Base-by-base conservation (phyloP, 1,140 invertebrate genomes). In the Hyphantria cunea region DNA sequence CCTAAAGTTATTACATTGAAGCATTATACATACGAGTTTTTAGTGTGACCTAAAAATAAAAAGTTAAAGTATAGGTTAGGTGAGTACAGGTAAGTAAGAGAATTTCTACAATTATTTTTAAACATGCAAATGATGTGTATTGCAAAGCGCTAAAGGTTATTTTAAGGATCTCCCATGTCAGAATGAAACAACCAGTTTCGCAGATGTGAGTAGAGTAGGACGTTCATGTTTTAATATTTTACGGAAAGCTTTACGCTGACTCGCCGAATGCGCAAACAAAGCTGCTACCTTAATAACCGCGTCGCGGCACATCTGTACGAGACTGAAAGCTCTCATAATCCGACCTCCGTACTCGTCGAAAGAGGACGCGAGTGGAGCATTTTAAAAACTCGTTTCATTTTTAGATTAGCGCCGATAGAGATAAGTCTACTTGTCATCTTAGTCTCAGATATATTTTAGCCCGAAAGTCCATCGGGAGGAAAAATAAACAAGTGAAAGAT, bases 401-500 rank as follows among this genome's bases (percentile, higher is more conserved):
- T 80, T 76, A 85, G 78, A 81, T 84, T 78, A 80, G 70, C 76
- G 64, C 63, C 61, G 72, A 76, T 78, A 72, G 65, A 82, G 76
- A 78, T 78, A 81, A 79, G 76, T 76, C 68, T 71, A 74, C 70
- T 78, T 80, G 78, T 84, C 81, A 82, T 85, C 74, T 75, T 68
- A 66, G 67, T 72, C 64, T 72, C 52, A 69, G 71, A 76, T 76
- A 74, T 81, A 74, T 80, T 82, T 78, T 76, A 79, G 73, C 71
- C 56, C 69, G 51, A 74, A 78, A 74, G 75, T 78, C 70, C 69
- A 63, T 45, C 63, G 72, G 68, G 76, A 78, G 81, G 78, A 74
- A 86, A 84, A 86, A 84, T 87, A 86, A 89, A 85, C 79, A 80
- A 71, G 64, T 67, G 58, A 83, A 74, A 84, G 79, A 84, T 86